Evolutionary conservation across 1,140 invertebrate species (phyloP), one percentile per base, ranked within the genome.

Genomic region (Dinoponera quadriceps): DNA sequence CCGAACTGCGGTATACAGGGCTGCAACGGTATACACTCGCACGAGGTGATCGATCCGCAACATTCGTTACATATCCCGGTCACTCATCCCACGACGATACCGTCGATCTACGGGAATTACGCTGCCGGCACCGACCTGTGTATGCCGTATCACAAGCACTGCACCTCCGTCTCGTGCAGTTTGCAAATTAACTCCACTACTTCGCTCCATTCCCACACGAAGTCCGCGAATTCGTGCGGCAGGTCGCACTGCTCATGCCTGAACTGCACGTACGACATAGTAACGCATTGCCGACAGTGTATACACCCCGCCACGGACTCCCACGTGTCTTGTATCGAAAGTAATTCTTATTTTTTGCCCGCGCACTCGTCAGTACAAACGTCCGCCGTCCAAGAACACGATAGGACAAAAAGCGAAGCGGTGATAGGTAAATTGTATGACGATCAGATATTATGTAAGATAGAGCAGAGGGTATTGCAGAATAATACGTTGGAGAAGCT

Each of bases 211-310:
- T 75, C 85, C 1, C 90, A 85, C 49, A 49, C 82, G n/a, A 87
- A 88, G 55, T 69, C 88, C 1, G 65, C 22, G 3, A 90, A 77
- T 49, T 38, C 82, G 0, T 89, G 83, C 27, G 85, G 82, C 22
- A 87, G 81, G n/a, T 74, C 87, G 7, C 88, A 77, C 48, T 91
- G 90, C 14, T 75, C 90, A 3, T 91, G 88, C 80, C 82, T 92
- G 18, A 91, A 91, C 16, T 93, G 91, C 57, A 78, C 89, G 20
- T 94, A 90, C 44, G 92, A 92, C 44, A 90, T 92, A n/a, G 84
- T 92, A 18, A 60, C 93, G 4, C 92, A 92, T 80, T 94, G 90
- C 74, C 89, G 89, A 27, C 91, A 92, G 27, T 91, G 85, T 77
- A 90, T 93, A 60, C 86, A 93, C 48, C 91, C 92, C 49, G 33